Percentiles rank a stretch among this genome's conserved stretches.
phyloP scores from a whole-genome alignment of 1,140 invertebrate species.

The Planococcus citri region DNA sequence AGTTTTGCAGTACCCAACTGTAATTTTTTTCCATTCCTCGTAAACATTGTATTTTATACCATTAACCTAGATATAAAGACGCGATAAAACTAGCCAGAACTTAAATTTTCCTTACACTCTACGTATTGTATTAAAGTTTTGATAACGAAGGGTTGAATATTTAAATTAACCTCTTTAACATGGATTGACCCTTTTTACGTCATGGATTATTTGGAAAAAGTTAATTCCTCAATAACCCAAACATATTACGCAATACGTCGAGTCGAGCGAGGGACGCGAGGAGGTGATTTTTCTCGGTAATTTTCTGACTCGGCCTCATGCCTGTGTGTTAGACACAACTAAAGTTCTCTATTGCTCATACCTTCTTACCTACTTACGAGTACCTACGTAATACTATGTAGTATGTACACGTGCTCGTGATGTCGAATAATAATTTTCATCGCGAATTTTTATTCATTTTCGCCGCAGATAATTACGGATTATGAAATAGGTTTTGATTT shows the following conservation, averaged over 20 bases:
- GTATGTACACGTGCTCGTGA: too few species aligned
- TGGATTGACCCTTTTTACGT: constrained; percentile 17
- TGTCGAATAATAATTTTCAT: background rate
- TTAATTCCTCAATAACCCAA: constrained; percentile 11
- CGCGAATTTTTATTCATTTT: background rate
- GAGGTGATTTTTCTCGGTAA: too few species aligned
- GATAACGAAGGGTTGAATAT: constrained; percentile 7
- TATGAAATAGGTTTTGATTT: background rate
- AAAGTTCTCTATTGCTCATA: too few species aligned
- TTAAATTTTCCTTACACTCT: constrained; percentile 1
- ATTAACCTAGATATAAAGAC: constrained; percentile 19
- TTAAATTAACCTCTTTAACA: constrained; percentile 19
- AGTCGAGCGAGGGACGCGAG: background rate
- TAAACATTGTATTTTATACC: constrained; percentile 20
- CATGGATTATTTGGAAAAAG: constrained; percentile 6
- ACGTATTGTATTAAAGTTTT: background rate
- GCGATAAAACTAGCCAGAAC: background rate
- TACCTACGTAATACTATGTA: too few species aligned
- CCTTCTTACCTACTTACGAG: too few species aligned
- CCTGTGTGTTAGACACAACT: too few species aligned
- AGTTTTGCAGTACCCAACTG: background rate
- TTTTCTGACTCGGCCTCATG: too few species aligned
- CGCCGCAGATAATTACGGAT: background rate
- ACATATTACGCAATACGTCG: constrained; percentile 19
- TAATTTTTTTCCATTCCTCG: background rate